Percentiles rank a stretch among this genome's conserved stretches.
Conservation (phyloP, 1,140 invertebrate genomes). For the Delia radicum region DNA sequence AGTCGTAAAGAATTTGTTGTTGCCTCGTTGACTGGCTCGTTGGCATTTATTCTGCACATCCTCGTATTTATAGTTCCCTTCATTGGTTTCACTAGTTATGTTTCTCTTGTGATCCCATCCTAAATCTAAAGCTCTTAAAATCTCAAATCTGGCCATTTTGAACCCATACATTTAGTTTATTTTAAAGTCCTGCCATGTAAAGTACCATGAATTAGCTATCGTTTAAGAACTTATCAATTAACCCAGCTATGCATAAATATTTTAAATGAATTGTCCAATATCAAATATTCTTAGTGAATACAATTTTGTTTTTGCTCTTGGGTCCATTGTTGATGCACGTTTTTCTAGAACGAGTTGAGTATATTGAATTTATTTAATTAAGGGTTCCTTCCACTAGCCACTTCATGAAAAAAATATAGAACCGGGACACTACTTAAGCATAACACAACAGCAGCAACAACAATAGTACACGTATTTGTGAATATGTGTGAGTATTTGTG, state of each 20-base stretch:
- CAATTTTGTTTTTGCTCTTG: background rate
- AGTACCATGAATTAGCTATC: no score
- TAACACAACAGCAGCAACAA: background rate
- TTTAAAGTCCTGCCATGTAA: no score
- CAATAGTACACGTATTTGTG: no score
- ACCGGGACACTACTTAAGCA: conserved; percentile 15
- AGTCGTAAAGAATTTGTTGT: no score
- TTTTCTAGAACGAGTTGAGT: conserved; percentile 18
- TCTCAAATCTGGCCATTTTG: no score
- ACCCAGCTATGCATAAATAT: background rate
- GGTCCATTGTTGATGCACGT: background rate
- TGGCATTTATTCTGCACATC: no score
- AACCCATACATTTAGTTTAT: no score
- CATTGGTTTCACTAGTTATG: no score
- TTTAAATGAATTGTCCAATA: conserved; percentile 12
- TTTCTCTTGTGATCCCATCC: no score
- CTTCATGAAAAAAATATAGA: background rate
- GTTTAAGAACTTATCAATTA: background rate
- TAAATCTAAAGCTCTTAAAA: no score
- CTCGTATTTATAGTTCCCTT: no score
- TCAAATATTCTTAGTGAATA: conserved; percentile 14
- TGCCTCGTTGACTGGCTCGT: no score
- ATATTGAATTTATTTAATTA: conserved; percentile 35
- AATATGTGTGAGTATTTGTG: background rate
- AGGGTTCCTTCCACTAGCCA: conserved; percentile 26